A percentile compares a stretch with the other conserved stretches of the same genome.
phyloP scores from a whole-genome alignment of 1,140 invertebrate species.

The Antheraea mylitta region DNA sequence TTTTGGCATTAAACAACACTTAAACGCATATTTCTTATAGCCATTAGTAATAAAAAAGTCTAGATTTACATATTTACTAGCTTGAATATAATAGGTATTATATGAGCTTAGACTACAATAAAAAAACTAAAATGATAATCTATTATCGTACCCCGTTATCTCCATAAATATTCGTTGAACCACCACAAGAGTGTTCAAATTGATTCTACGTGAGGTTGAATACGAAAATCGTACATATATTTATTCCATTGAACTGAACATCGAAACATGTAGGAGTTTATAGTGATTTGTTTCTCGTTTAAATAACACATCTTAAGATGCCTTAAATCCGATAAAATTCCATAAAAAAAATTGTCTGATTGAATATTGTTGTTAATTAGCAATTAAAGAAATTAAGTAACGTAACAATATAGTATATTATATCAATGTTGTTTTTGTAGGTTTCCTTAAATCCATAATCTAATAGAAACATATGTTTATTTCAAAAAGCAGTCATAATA shows the following conservation, averaged over 20 bases:
- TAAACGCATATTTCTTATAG: too few relatives aligned
- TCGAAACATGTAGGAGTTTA: not conserved
- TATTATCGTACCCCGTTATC: conserved; percentile 55
- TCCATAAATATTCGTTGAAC: conserved; percentile 66
- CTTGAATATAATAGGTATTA: not conserved
- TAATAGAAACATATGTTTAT: too few relatives aligned
- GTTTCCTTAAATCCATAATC: too few relatives aligned
- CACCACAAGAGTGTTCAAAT: conserved; percentile 65
- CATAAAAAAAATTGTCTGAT: too few relatives aligned
- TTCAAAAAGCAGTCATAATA: too few relatives aligned
- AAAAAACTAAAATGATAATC: conserved; percentile 28
- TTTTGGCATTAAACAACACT: too few relatives aligned
- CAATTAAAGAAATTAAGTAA: too few relatives aligned
- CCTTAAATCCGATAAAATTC: too few relatives aligned
- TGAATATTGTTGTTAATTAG: too few relatives aligned
- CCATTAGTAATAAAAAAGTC: too few relatives aligned
- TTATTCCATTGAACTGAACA: conserved; percentile 33
- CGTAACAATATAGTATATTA: too few relatives aligned
- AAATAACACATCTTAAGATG: not conserved
- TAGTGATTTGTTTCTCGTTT: not conserved
- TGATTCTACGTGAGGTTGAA: conserved; percentile 66
- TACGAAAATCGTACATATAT: conserved; percentile 44
- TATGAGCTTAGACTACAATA: not conserved
- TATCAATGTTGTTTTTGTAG: too few relatives aligned
- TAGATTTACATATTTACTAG: not conserved